A percentile compares a stretch with the other conserved stretches of the same genome.
Conservation (phyloP, 2,888 invertebrate species). For the Abrostola triplasia region DNA sequence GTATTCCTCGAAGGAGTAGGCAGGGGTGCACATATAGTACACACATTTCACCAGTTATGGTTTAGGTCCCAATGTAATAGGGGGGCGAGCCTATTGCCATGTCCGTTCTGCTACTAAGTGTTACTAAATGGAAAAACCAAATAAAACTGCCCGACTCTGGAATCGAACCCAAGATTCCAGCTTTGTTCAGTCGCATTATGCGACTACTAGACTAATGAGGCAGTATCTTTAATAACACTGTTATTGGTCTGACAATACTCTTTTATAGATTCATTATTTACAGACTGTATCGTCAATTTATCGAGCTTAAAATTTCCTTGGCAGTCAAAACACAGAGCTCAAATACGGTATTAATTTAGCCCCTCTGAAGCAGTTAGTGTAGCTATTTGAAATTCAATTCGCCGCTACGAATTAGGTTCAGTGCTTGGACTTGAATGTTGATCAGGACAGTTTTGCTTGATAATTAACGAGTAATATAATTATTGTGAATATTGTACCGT, state of each 20-base stretch:
- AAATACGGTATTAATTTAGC: constrained; percentile 63
- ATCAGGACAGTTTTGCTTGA: constrained; percentile 50
- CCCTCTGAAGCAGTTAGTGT: constrained; percentile 47
- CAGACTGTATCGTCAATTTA: constrained; percentile 38
- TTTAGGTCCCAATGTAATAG: no score
- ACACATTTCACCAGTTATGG: no score
- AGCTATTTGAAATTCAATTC: constrained; percentile 70
- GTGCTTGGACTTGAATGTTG: constrained; percentile 62
- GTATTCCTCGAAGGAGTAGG: no score
- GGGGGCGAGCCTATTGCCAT: no score
- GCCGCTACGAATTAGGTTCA: constrained; percentile 55
- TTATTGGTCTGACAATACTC: constrained; percentile 15
- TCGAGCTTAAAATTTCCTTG: constrained; percentile 46
- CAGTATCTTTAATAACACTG: background rate
- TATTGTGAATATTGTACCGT: background rate
- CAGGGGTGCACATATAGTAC: no score
- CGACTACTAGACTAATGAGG: no score
- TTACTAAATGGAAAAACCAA: no score
- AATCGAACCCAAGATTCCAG: no score
- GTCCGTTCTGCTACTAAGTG: no score
- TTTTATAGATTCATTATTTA: constrained; percentile 33
- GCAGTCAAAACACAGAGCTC: constrained; percentile 36
- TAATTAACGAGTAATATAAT: constrained; percentile 35
- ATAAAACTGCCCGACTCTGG: no score
- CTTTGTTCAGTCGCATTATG: no score